Conservation (phyloP, 2,888 invertebrate genomes). For the Lacanobia wlatinum region DNA sequence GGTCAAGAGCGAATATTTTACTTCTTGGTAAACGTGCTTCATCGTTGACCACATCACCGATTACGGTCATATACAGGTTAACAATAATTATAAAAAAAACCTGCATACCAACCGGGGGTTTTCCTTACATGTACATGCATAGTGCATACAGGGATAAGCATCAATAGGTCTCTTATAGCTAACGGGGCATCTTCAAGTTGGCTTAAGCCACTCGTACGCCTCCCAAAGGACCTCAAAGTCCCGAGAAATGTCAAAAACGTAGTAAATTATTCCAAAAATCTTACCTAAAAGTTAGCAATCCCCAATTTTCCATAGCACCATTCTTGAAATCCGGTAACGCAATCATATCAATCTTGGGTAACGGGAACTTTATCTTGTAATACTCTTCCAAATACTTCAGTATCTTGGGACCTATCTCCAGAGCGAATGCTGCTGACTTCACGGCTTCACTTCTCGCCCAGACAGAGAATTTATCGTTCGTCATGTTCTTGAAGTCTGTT, state of each 20-base stretch:
- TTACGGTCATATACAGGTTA: too few relatives aligned
- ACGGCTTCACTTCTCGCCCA: constrained; percentile 94
- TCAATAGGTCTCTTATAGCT: too few relatives aligned
- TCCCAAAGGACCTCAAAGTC: neutral
- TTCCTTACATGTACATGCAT: too few relatives aligned
- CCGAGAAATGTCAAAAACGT: too few relatives aligned
- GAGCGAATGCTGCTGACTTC: constrained; percentile 93
- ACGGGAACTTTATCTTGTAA: constrained; percentile 94
- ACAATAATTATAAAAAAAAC: too few relatives aligned
- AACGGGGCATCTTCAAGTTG: too few relatives aligned
- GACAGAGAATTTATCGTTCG: constrained; percentile 91
- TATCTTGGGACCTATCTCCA: constrained; percentile 94
- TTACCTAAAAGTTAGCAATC: constrained; percentile 94
- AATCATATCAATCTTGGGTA: constrained; percentile 97
- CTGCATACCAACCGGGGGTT: too few relatives aligned
- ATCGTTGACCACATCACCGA: too few relatives aligned
- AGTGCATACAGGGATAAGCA: too few relatives aligned
- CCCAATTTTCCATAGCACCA: constrained; percentile 98
- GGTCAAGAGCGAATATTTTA: too few relatives aligned
- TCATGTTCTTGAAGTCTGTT: constrained; percentile 93
- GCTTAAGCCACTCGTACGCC: neutral
- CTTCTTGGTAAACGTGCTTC: too few relatives aligned
- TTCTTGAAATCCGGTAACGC: constrained; percentile 97
- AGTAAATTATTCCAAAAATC: neutral
- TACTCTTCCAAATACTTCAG: constrained; percentile 93